Conservation (phyloP, 2,888 invertebrate species). For the Zele albiditarsus region DNA sequence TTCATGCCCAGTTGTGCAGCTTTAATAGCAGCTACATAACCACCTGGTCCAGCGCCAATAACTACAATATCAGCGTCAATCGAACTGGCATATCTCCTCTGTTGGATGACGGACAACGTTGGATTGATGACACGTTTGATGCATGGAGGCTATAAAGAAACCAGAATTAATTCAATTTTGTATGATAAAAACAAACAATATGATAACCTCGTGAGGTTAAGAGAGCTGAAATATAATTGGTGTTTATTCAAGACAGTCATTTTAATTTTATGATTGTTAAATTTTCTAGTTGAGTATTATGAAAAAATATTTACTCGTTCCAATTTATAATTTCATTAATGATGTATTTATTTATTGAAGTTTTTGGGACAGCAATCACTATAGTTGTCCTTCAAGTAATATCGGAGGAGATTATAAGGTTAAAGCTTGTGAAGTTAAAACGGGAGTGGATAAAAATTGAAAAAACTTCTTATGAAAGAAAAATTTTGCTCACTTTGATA, state of each 20-base stretch:
- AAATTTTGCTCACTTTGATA: slow-evolving; percentile 70
- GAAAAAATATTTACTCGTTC: background rate
- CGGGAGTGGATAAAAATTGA: slow-evolving; percentile 13
- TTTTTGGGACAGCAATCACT: background rate
- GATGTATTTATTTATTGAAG: background rate
- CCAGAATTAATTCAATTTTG: background rate
- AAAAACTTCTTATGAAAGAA: background rate
- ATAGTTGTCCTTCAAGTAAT: slow-evolving; percentile 52
- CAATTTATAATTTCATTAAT: background rate
- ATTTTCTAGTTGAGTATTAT: background rate
- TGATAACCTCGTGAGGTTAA: slow-evolving; percentile 1
- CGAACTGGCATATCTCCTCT: slow-evolving; percentile 80
- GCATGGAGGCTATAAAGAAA: slow-evolving; percentile 63
- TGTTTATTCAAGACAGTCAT: background rate
- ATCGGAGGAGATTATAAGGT: slow-evolving; percentile 51
- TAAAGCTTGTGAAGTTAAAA: slow-evolving; percentile 19
- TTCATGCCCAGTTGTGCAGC: slow-evolving; percentile 98
- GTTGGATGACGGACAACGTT: slow-evolving; percentile 68
- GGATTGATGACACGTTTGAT: slow-evolving; percentile 67
- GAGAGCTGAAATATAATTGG: background rate
- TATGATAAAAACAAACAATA: background rate
- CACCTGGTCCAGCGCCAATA: slow-evolving; percentile 98
- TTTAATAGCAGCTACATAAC: slow-evolving; percentile 99
- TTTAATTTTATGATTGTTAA: background rate
- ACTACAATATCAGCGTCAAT: slow-evolving; percentile 95